phyloP scores from a whole-genome alignment of 2,888 invertebrate genomes.

The Incurvaria masculella region DNA sequence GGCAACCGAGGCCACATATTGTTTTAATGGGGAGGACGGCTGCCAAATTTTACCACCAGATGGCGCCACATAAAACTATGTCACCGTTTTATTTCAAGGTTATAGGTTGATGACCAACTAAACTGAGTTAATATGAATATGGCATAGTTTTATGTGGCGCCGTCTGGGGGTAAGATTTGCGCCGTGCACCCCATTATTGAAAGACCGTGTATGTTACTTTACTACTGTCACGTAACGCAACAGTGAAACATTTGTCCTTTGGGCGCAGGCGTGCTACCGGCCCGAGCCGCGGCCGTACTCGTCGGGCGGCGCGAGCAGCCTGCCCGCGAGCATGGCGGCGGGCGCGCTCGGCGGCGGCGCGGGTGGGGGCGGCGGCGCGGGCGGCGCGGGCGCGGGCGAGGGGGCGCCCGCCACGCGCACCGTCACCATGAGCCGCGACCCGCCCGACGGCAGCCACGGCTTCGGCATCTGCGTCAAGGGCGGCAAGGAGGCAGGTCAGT shows the following conservation, averaged over 20 bases:
- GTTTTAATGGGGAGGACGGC: too few relatives aligned
- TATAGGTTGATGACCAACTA: too few relatives aligned
- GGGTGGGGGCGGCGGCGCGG: slow-evolving; percentile 58
- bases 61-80: too few relatives aligned
- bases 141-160: too few relatives aligned
- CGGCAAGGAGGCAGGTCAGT: slow-evolving; percentile 81
- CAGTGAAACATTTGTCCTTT: background rate
- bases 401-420: slow-evolving; percentile 77
- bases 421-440: slow-evolving; percentile 81
- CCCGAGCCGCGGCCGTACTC: slow-evolving; percentile 2
- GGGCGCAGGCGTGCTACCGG: slow-evolving; percentile 1
- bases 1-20: too few relatives aligned
- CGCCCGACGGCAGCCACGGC: slow-evolving; percentile 76
- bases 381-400: slow-evolving; percentile 60
- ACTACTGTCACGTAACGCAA: background rate
- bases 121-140: too few relatives aligned
- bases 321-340: slow-evolving; percentile 34
- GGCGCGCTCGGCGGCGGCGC: slow-evolving; percentile 50
- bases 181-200: too few relatives aligned
- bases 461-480: slow-evolving; percentile 92
- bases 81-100: too few relatives aligned
- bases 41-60: too few relatives aligned
- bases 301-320: background rate
- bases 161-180: too few relatives aligned
- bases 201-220: too few relatives aligned